These are phyloP conservation scores for Lepidochitona cinerea DNA, from an alignment of 2,888 invertebrate species.

Conservation along the genomic window DNA sequence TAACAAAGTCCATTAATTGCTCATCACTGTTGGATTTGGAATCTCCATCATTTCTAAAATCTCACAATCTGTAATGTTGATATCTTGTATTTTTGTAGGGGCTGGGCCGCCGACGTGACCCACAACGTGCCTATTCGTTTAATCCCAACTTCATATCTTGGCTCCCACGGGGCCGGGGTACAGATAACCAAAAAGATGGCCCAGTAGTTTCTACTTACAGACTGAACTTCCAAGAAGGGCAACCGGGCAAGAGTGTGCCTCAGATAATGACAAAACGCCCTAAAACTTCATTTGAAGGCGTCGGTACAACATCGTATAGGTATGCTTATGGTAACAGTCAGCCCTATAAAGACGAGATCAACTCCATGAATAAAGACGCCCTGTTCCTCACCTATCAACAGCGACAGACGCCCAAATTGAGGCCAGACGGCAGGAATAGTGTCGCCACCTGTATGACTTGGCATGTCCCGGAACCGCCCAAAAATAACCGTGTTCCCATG, in stretches of 20 bases:
- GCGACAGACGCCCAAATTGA: slow-evolving; percentile 45
- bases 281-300: slow-evolving; percentile 58
- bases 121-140: slow-evolving; percentile 47
- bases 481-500: slow-evolving; percentile 24
- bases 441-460: slow-evolving; percentile 62
- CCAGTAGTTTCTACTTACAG: slow-evolving; percentile 58
- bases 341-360: slow-evolving; percentile 51
- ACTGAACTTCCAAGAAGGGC: slow-evolving; percentile 46
- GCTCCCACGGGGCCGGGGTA: slow-evolving; percentile 55
- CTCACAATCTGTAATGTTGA: not conserved
- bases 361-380: slow-evolving; percentile 55
- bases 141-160: slow-evolving; percentile 60
- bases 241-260: slow-evolving; percentile 8
- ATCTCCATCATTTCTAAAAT: too few relatives aligned
- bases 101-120: slow-evolving; percentile 55
- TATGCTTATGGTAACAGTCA: slow-evolving; percentile 58
- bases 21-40: too few relatives aligned
- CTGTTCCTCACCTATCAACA: slow-evolving; percentile 46
- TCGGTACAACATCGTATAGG: slow-evolving; percentile 55
- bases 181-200: slow-evolving; percentile 34
- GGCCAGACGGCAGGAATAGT: slow-evolving; percentile 44
- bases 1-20: too few relatives aligned
- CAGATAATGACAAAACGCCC: slow-evolving; percentile 55
- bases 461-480: slow-evolving; percentile 37
- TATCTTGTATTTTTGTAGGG: slow-evolving; percentile 47